phyloP scores from a whole-genome alignment of 2,113 vertebrate genomes.

The Pelusios castaneus region DNA sequence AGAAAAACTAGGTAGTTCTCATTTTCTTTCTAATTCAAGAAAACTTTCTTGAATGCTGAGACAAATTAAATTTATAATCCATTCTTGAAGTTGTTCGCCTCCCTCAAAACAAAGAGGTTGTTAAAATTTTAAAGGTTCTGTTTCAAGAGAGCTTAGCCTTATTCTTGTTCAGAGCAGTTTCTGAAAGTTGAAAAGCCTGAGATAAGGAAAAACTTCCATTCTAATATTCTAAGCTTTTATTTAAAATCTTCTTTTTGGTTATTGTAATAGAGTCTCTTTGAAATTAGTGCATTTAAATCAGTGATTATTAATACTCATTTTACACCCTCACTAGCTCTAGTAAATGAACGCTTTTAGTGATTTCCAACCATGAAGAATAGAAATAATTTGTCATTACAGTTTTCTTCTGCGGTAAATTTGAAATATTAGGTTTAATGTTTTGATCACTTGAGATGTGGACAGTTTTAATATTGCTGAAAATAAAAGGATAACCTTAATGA shows the following conservation, averaged over 20 bases:
- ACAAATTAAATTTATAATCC: background rate
- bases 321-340: fast-evolving
- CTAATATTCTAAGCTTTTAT: background rate
- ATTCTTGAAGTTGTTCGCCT: fast-evolving
- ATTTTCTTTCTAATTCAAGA: background rate
- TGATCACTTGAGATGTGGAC: background rate
- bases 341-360: fast-evolving
- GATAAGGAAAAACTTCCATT: background rate
- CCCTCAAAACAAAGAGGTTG: background rate
- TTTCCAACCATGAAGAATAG: background rate
- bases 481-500: background rate
- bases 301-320: background rate
- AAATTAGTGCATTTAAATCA: background rate
- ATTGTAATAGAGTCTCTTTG: fast-evolving
- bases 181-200: background rate
- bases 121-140: background rate
- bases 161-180: background rate
- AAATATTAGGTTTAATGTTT: fast-evolving
- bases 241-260: background rate
- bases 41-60: fast-evolving
- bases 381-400: background rate
- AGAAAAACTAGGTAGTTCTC: background rate
- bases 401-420: background rate
- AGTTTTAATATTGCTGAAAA: background rate
- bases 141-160: background rate